Conservation (phyloP, 2,888 invertebrate species). For the Hymenopus coronatus region DNA sequence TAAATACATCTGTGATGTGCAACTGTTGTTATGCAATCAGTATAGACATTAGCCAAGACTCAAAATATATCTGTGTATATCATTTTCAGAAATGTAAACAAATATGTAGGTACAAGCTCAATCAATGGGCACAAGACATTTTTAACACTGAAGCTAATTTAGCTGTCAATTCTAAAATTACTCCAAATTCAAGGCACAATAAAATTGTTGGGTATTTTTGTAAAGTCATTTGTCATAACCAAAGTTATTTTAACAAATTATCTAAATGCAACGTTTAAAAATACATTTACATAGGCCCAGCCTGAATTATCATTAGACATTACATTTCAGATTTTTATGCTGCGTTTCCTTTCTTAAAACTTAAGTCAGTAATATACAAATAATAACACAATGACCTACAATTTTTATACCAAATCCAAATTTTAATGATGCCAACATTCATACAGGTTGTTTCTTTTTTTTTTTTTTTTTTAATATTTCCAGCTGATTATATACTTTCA, state of each 20-base stretch:
- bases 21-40: conserved; percentile 15
- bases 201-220: conserved; percentile 16
- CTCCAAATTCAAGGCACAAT: conserved; percentile 22
- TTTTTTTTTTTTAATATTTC: too few species aligned
- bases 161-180: conserved; percentile 14
- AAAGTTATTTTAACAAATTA: conserved; percentile 12
- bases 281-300: background rate
- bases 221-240: conserved; percentile 17
- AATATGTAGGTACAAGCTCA: conserved; percentile 13
- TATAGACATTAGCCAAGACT: conserved; percentile 5
- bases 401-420: background rate
- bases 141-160: conserved; percentile 13
- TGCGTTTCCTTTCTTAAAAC: background rate
- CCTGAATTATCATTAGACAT: background rate
- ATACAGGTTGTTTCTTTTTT: too few species aligned
- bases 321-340: background rate
- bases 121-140: conserved; percentile 1
- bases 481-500: too few species aligned
- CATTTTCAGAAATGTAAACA: background rate
- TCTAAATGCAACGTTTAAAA: conserved; percentile 3
- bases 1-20: conserved; percentile 18
- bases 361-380: background rate
- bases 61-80: background rate
- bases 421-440: too few species aligned
- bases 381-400: background rate